Conservation (phyloP, 2,797 vertebrate genomes). For the Sandelia bainsii region DNA sequence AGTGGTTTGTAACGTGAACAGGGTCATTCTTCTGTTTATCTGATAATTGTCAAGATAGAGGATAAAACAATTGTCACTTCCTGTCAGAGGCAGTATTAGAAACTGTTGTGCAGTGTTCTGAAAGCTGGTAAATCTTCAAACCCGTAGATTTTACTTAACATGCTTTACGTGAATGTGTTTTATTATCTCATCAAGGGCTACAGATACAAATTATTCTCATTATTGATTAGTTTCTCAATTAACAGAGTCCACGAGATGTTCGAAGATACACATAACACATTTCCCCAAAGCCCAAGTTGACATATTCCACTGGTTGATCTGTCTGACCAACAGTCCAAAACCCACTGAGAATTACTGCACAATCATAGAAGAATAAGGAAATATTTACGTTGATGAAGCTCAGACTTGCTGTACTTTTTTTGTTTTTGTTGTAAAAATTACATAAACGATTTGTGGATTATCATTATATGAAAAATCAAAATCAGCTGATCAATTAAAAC, state of each 20-base stretch:
- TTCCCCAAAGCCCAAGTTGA: neutral
- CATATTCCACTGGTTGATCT: neutral
- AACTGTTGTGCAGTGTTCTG: neutral
- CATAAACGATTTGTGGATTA: neutral
- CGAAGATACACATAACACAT: neutral
- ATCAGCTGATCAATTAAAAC: neutral
- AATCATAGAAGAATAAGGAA: neutral
- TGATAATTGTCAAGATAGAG: slow-evolving; percentile 14
- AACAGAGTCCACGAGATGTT: no score
- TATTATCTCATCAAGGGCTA: neutral
- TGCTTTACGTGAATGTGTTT: neutral
- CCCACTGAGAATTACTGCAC: neutral
- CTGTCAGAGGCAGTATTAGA: neutral
- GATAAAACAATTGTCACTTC: slow-evolving; percentile 5
- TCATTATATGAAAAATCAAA: neutral
- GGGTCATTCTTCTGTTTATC: slow-evolving; percentile 14
- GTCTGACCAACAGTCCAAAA: neutral
- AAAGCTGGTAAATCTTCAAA: slow-evolving; percentile 4
- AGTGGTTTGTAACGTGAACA: slow-evolving; percentile 18
- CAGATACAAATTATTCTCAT: neutral
- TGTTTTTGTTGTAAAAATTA: neutral
- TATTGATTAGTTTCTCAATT: neutral
- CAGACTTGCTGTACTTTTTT: neutral
- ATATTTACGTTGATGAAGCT: neutral
- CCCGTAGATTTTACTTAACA: neutral